Evolutionary conservation across 2,888 invertebrate species (phyloP).

Genomic region (Rhingia campestris): DNA sequence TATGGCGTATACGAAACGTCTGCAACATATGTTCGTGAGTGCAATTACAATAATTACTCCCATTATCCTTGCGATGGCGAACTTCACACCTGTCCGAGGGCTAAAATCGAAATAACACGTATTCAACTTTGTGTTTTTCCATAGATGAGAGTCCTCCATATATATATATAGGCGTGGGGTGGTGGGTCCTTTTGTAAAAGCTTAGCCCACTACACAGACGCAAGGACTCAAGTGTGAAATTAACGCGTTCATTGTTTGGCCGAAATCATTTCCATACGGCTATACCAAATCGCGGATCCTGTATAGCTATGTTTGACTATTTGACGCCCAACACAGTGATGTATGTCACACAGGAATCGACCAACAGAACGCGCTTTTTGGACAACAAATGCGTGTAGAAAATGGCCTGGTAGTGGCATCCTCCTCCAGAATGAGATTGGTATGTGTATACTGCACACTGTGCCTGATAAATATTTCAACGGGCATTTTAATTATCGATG

Average conservation of each 20-base stretch:
- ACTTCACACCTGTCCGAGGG: constrained; percentile 65
- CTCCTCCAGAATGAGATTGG: constrained; percentile 42
- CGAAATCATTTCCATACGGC: constrained; percentile 41
- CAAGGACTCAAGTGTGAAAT: constrained; percentile 64
- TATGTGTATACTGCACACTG: constrained; percentile 31
- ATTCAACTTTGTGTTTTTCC: neutral
- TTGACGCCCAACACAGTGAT: constrained; percentile 1
- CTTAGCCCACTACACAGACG: constrained; percentile 42
- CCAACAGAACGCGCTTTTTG: neutral
- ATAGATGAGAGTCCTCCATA: constrained; percentile 22
- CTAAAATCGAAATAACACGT: constrained; percentile 35
- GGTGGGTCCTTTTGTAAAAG: constrained; percentile 22
- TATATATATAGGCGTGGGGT: constrained; percentile 36
- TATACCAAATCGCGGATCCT: neutral
- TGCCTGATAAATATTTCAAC: constrained; percentile 70
- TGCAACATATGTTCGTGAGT: constrained; percentile 56
- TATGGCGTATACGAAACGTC: constrained; percentile 29
- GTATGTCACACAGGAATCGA: neutral
- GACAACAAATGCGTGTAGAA: neutral
- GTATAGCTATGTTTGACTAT: neutral
- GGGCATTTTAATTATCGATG: constrained; percentile 72
- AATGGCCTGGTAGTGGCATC: constrained; percentile 19
- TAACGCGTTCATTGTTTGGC: constrained; percentile 68
- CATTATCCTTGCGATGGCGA: constrained; percentile 68
- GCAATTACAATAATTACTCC: constrained; percentile 73